These are phyloP conservation scores for Glaucopsyche alexis DNA, from an alignment of 2,888 invertebrate genomes.

Conservation along the genomic window DNA sequence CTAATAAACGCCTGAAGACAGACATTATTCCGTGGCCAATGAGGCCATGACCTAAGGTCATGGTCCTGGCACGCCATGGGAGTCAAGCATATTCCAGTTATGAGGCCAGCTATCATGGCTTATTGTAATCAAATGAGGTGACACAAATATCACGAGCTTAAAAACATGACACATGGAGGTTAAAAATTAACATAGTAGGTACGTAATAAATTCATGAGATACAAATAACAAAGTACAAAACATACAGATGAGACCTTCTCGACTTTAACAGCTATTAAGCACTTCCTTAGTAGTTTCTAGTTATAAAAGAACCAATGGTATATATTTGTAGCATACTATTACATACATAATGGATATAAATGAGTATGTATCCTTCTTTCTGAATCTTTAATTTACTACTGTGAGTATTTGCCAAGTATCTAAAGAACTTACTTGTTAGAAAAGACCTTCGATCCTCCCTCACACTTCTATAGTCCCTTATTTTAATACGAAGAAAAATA, in stretches of 20 bases:
- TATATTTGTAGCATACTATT: no score
- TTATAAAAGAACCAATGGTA: no score
- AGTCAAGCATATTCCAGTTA: neutral
- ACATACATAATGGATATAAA: neutral
- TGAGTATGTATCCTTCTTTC: neutral
- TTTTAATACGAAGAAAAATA: slow-evolving; percentile 41
- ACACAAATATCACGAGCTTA: slow-evolving; percentile 6
- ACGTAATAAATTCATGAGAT: neutral
- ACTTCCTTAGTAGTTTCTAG: no score
- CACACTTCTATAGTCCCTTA: slow-evolving; percentile 41
- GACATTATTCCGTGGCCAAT: neutral
- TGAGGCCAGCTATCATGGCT: neutral
- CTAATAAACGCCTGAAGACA: slow-evolving; percentile 11
- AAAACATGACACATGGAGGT: neutral
- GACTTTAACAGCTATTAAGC: no score
- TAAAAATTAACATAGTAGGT: neutral
- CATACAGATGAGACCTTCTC: neutral
- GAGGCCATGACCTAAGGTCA: slow-evolving; percentile 6
- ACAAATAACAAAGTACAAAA: neutral
- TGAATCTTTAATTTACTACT: neutral
- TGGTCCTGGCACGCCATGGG: slow-evolving; percentile 2
- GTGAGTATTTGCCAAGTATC: neutral
- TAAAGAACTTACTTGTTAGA: slow-evolving; percentile 43
- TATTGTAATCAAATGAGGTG: slow-evolving; percentile 12
- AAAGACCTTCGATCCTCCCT: slow-evolving; percentile 37